Percentiles rank a stretch among this genome's conserved stretches.
phyloP scores from a whole-genome alignment of 2,113 vertebrate genomes.

The Ceuthmochares aereus region DNA sequence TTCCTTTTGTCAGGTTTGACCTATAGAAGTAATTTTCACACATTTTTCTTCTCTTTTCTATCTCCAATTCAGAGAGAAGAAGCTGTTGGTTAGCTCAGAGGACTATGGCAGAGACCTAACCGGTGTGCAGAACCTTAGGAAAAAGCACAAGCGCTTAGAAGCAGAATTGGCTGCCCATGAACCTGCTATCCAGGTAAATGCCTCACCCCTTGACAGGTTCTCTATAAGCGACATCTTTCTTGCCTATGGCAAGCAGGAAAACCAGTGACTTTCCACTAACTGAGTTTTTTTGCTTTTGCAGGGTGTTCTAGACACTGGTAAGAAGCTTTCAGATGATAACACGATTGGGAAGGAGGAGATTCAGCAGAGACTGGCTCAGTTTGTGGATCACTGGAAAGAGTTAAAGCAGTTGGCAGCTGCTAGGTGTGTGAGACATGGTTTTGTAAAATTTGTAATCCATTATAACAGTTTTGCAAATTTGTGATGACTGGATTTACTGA shows the following conservation, averaged over 20 bases:
- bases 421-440: conserved; percentile 75
- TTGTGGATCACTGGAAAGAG: conserved; percentile 97
- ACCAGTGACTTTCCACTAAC: background rate
- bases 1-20: background rate
- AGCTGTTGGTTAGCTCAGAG: conserved; percentile 95
- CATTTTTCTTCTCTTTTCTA: background rate
- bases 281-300: conserved; percentile 35
- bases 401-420: conserved; percentile 92
- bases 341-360: conserved; percentile 98
- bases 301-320: conserved; percentile 95
- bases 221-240: background rate
- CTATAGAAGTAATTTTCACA: background rate
- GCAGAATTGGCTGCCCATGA: conserved; percentile 95
- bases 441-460: background rate
- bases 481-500: background rate
- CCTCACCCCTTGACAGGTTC: background rate
- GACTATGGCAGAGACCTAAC: conserved; percentile 98
- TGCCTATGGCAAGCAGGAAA: background rate
- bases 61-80: conserved; percentile 87
- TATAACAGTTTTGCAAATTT: background rate
- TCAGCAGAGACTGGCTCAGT: conserved; percentile 94
- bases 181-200: conserved; percentile 91
- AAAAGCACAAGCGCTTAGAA: conserved; percentile 97
- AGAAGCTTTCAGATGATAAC: conserved; percentile 95
- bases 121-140: conserved; percentile 96